Evolutionary conservation across 2,113 vertebrate genomes (phyloP), one percentile per base, ranked within the genome.

Genomic region (Gallinago undulata): DNA sequence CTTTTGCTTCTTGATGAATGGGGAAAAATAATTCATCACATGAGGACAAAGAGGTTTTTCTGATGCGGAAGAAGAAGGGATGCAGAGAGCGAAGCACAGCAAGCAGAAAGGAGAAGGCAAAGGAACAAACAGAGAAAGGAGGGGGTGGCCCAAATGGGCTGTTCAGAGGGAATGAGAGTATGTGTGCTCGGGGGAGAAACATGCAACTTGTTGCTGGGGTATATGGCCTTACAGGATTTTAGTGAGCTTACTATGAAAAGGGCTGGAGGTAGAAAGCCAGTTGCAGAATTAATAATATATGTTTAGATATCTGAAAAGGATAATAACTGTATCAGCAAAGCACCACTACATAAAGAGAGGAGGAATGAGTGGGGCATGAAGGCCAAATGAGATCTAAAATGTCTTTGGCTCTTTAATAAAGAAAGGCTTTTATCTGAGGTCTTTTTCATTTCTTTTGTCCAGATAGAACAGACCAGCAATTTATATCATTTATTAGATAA

Each of bases 401-500:
- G 48, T 96, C 88, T 86, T 51, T 88, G 72, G 41, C 43, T 93
- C 56, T 70, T 90, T 95, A 89, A 82, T 93, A 87, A 96, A 92
- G 75, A 43, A 27, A 96, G 37, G 21, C 64, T 96, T 93, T 96
- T 95, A 95, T 95, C 96, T 92, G 69, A 95, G 79, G 85, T 92
- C 64, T 93, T 96, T 97, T 93, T 93, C 88, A 95, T 94, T 96
- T 95, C 63, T 89, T 92, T 92, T 89, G 89, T 81, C 80, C 89
- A 92, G 88, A 93, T 78, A 95, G 79, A 94, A 92, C 56, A 75
- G 73, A 72, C 43, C 73, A 93, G 86, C 73, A 95, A 94, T 91
- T 96, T 92, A 89, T 93, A 94, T 68, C 69, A 84, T 94, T 90
- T 94, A 87, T 89, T 93, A 96, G 92, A 96, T 96, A 96, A 96